Evolutionary conservation across 2,797 vertebrate species (phyloP).

Genomic region (Rhynchotus rufescens): DNA sequence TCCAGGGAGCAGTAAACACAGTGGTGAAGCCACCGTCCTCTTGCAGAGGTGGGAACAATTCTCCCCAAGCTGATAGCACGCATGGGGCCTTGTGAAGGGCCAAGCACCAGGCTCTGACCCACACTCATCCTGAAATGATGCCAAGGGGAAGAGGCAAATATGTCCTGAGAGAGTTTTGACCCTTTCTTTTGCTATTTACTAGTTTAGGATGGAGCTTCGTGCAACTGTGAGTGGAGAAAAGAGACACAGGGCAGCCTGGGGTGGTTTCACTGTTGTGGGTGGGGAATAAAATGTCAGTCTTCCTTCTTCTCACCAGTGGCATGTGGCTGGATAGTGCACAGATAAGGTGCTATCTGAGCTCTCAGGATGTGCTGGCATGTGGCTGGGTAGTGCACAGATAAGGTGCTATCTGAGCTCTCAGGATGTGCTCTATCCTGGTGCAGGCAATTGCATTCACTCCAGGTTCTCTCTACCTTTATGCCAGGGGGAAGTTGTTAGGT

Average conservation of each 20-base stretch:
- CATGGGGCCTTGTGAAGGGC: neutral
- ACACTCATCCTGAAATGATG: neutral
- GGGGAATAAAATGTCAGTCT: neutral
- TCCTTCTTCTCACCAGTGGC: neutral
- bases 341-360: neutral
- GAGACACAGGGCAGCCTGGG: neutral
- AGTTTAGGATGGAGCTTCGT: neutral
- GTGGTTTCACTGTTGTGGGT: neutral
- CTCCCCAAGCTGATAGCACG: rapidly evolving
- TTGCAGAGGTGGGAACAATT: neutral
- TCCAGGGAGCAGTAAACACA: neutral
- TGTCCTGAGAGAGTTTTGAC: neutral
- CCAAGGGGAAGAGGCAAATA: neutral
- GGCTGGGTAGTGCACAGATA: neutral
- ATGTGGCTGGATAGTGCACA: neutral
- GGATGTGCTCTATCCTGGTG: neutral
- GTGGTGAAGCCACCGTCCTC: neutral
- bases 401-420: neutral
- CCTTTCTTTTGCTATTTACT: neutral
- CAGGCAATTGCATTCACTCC: too few relatives aligned
- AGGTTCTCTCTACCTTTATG: neutral
- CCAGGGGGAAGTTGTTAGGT: neutral
- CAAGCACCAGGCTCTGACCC: neutral
- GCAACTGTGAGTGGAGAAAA: neutral
- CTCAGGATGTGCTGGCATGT: neutral